Evolutionary conservation across 2,888 invertebrate species (phyloP).

Genomic region (Archips crataeganus): DNA sequence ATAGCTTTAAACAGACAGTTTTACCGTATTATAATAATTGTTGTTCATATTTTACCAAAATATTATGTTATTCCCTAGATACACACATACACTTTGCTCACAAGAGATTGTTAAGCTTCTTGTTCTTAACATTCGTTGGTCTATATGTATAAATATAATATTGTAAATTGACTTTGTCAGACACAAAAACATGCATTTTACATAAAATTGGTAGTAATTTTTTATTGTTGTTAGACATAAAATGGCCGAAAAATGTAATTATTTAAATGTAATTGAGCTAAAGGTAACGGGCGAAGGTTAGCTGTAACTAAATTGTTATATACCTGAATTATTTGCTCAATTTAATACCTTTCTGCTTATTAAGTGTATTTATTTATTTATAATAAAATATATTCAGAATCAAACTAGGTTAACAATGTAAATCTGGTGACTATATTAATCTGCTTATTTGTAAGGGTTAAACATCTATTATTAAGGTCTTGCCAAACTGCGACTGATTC

Average conservation of each 20-base stretch:
- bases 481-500: neutral
- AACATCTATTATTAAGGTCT: neutral
- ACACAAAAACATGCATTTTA: too few relatives aligned
- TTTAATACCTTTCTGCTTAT: conserved; percentile 7
- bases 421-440: neutral
- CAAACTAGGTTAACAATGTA: neutral
- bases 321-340: conserved; percentile 42
- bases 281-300: neutral
- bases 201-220: too few relatives aligned
- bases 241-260: neutral
- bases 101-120: too few relatives aligned
- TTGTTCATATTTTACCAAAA: neutral
- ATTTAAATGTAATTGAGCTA: neutral
- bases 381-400: neutral
- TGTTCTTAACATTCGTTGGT: too few relatives aligned
- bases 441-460: neutral
- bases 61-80: too few relatives aligned
- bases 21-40: too few relatives aligned
- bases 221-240: too few relatives aligned
- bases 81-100: too few relatives aligned
- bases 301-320: conserved; percentile 2
- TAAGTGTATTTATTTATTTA: conserved; percentile 26
- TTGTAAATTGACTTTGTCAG: too few relatives aligned
- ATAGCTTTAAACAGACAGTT: too few relatives aligned
- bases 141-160: too few relatives aligned